These are phyloP conservation scores for Labrus mixtus DNA, from an alignment of 2,113 vertebrate genomes.

Conservation along the genomic window DNA sequence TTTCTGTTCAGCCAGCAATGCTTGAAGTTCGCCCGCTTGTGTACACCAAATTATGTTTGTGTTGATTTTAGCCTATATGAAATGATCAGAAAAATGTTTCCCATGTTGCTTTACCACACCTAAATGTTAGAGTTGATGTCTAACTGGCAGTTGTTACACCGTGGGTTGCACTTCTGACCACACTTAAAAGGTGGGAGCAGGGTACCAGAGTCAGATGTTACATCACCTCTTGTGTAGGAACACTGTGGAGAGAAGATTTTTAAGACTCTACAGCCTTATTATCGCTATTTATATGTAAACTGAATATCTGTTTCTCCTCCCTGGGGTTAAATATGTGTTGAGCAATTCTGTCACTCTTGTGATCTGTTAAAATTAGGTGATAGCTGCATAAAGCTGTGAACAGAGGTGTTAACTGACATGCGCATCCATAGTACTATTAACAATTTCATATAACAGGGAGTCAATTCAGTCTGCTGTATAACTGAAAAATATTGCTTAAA, in stretches of 20 bases:
- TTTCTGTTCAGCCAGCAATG: slow-evolving; percentile 13
- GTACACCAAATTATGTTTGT: not conserved
- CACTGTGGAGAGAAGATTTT: not conserved
- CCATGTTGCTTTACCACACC: not conserved
- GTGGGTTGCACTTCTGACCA: not conserved
- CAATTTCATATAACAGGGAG: not conserved
- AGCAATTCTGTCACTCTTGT: not conserved
- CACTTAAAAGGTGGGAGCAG: slow-evolving; percentile 6
- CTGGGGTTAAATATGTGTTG: not conserved
- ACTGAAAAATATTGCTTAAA: not conserved
- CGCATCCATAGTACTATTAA: not conserved
- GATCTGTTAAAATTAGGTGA: not conserved
- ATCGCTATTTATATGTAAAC: not conserved
- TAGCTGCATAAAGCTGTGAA: not conserved
- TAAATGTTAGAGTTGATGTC: not conserved
- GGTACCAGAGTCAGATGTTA: slow-evolving; percentile 6
- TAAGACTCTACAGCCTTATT: not conserved
- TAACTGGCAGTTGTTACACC: not conserved
- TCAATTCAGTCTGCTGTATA: not conserved
- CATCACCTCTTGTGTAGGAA: slow-evolving; percentile 20
- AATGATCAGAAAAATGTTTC: slow-evolving; percentile 4
- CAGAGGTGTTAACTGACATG: slow-evolving; percentile 1
- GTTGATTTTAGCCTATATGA: not conserved
- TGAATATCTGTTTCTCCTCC: not conserved
- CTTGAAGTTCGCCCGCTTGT: slow-evolving; percentile 9